Percentiles rank a stretch among this genome's conserved stretches.
These are phyloP conservation scores for Ficedula albicollis DNA, from an alignment of 2,797 vertebrate species.

Conservation along the genomic window DNA sequence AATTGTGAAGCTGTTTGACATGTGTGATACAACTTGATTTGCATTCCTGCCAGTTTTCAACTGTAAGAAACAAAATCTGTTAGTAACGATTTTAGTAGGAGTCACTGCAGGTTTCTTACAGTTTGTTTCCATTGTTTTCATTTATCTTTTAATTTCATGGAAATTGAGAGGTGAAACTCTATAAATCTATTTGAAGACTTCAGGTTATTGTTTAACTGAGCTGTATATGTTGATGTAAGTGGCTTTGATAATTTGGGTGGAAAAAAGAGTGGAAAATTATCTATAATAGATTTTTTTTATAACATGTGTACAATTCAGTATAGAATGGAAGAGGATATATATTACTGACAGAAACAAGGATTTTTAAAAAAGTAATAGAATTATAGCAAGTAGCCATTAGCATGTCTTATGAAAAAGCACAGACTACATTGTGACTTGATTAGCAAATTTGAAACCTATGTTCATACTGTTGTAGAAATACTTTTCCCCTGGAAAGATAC, in stretches of 20 bases:
- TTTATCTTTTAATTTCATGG: neutral
- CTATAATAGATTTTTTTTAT: neutral
- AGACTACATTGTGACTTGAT: neutral
- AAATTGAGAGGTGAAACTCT: neutral
- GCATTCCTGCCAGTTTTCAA: constrained; percentile 41
- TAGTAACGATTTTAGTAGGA: constrained; percentile 24
- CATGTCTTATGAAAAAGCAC: neutral
- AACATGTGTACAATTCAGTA: neutral
- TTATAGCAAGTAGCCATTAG: neutral
- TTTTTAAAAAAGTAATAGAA: neutral
- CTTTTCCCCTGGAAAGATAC: neutral
- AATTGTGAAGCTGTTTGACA: constrained; percentile 66
- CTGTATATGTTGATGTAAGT: neutral
- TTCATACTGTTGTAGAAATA: neutral
- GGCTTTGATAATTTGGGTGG: neutral
- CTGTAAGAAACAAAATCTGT: constrained; percentile 60
- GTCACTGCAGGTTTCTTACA: neutral
- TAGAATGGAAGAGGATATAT: neutral
- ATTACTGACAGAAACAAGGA: neutral
- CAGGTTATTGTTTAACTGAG: neutral
- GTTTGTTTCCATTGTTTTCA: constrained; percentile 6
- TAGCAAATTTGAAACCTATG: neutral
- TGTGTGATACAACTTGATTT: constrained; percentile 56
- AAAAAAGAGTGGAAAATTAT: neutral
- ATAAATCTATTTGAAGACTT: neutral